A percentile compares a stretch with the other conserved stretches of the same genome.
Evolutionary conservation across 2,113 vertebrate genomes (phyloP).

Genomic region (Empidonax alnorum): DNA sequence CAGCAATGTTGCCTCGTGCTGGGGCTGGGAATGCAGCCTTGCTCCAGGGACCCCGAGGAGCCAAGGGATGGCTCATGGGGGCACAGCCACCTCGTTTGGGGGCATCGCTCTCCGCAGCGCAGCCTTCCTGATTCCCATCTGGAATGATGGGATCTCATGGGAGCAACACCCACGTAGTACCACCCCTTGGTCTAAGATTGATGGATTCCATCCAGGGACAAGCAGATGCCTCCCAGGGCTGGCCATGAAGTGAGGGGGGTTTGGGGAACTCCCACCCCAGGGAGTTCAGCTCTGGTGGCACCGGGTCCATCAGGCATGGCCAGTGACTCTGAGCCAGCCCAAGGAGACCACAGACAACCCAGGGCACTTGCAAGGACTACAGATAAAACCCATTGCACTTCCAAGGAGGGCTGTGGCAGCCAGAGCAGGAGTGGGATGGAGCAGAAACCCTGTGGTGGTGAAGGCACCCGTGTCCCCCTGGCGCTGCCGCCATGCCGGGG

Average conservation of each 20-base stretch:
- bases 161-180: rapidly evolving
- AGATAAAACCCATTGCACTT: background rate
- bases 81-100: rapidly evolving
- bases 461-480: background rate
- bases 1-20: background rate
- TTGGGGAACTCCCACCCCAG: background rate
- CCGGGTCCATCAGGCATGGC: rapidly evolving
- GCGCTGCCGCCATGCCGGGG: rapidly evolving
- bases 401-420: background rate
- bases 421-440: background rate
- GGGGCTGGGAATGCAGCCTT: background rate
- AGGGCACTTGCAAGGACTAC: background rate
- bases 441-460: background rate
- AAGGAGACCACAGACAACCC: background rate
- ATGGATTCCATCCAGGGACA: background rate
- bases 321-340: rapidly evolving
- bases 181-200: rapidly evolving
- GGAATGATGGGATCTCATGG: rapidly evolving
- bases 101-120: rapidly evolving
- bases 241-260: background rate
- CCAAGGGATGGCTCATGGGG: background rate
- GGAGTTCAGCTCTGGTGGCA: background rate
- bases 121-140: rapidly evolving
- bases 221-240: background rate
- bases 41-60: rapidly evolving